phyloP scores from a whole-genome alignment of 2,797 vertebrate genomes.

The Liasis olivaceus region DNA sequence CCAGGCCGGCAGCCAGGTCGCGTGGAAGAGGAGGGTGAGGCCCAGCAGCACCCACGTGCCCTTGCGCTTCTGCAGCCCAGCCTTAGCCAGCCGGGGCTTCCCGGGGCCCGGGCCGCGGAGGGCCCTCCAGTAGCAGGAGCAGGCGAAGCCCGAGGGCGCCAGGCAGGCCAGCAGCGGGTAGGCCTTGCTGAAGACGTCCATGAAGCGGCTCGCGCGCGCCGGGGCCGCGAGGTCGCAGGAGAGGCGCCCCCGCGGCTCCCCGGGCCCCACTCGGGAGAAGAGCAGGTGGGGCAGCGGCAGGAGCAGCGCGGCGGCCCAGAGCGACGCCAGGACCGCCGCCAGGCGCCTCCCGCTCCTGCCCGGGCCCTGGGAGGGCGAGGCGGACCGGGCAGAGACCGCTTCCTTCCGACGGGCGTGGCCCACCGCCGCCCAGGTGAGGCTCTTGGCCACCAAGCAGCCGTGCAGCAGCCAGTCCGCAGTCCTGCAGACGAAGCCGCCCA shows the following conservation, averaged over 20 bases:
- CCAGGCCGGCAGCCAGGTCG: constrained; percentile 81
- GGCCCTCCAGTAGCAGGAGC: constrained; percentile 72
- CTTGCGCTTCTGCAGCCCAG: constrained; percentile 65
- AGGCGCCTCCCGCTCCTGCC: constrained; percentile 56
- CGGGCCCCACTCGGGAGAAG: constrained; percentile 66
- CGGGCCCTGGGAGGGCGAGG: constrained; percentile 37
- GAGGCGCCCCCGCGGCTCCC: not conserved
- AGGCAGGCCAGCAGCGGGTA: constrained; percentile 73
- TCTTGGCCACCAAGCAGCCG: constrained; percentile 77
- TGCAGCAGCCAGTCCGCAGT: constrained; percentile 83
- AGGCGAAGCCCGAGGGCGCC: constrained; percentile 71
- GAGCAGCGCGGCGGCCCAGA: constrained; percentile 70
- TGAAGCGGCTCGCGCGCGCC: constrained; percentile 71
- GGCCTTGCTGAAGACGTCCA: constrained; percentile 78
- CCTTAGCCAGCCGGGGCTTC: constrained; percentile 54
- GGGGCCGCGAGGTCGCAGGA: constrained; percentile 74
- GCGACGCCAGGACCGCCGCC: constrained; percentile 54
- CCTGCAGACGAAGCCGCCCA: constrained; percentile 76
- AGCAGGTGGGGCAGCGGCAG: constrained; percentile 77
- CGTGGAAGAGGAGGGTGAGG: constrained; percentile 72
- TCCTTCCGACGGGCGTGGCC: constrained; percentile 67
- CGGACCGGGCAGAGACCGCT: constrained; percentile 8
- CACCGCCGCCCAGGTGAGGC: constrained; percentile 74
- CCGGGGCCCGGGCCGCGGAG: constrained; percentile 57
- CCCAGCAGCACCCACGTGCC: constrained; percentile 71